phyloP scores from a whole-genome alignment of 2,797 vertebrate genomes.

The Chloroceryle inda region DNA sequence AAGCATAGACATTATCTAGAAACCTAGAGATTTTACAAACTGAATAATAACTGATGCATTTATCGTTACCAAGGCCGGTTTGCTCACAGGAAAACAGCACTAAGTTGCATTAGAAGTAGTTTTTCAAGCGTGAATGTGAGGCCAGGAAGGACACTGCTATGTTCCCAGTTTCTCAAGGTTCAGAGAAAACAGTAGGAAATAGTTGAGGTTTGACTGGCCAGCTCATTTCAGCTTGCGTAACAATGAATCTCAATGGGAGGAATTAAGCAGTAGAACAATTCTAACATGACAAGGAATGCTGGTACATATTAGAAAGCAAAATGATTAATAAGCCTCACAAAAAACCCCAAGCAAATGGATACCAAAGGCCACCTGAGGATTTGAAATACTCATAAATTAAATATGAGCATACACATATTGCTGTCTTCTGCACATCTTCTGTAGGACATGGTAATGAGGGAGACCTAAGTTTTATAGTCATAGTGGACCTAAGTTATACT shows the following conservation, averaged over 20 bases:
- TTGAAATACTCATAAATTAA: not conserved
- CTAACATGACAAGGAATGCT: not conserved
- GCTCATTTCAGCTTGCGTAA: not conserved
- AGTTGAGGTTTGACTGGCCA: not conserved
- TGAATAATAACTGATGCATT: not conserved
- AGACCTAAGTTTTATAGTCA: not conserved
- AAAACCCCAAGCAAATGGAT: not conserved
- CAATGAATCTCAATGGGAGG: not conserved
- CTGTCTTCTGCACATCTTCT: not conserved
- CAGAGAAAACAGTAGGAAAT: not conserved
- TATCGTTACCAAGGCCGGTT: not conserved
- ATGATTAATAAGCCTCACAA: not conserved
- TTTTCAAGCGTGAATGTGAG: not conserved
- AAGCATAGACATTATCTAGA: not conserved
- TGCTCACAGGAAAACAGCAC: not conserved
- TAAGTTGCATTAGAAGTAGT: not conserved
- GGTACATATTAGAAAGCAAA: not conserved
- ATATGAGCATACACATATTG: not conserved
- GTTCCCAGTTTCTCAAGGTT: not conserved
- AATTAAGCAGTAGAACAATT: not conserved
- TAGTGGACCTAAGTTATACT: not conserved
- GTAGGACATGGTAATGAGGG: not conserved
- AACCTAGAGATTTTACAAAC: not conserved
- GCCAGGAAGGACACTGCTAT: not conserved
- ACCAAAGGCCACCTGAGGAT: not conserved